Base-by-base conservation (phyloP, 2,797 vertebrate species). In the Salarias fasciatus region DNA sequence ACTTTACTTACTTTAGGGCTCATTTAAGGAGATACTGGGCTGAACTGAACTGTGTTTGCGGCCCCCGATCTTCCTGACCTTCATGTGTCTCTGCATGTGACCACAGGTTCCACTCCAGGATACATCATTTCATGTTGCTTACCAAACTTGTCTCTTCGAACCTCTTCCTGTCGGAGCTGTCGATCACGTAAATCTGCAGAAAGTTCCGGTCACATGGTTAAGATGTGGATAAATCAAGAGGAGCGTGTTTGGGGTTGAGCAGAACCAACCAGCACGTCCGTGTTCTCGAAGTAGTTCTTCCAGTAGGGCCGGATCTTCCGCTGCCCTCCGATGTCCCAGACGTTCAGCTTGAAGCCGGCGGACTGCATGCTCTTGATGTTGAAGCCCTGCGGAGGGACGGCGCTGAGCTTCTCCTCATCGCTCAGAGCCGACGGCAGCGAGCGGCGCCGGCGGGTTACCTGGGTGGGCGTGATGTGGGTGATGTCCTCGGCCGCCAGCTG, bases 261-360 rank as follows among this genome's bases (percentile, higher is more conserved):
- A 56, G 11, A 44, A 92, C 87, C 78, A 74, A 95, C 95, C 90
- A 96, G 83, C 43, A 95, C 82, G 61, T 95, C 93, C 9, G 93
- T 94, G 85, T 92, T 94, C 84, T 94, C 93, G 85, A 94, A 92
- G 54, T 95, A 95, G 69, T 94, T 94, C 80, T 83, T 95, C 94
- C 94, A 95, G 81, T 95, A 94, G 0, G 93, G 89, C 10, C 94
- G 90, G 67, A 96, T 93, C 68, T 93, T 93, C 41, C 93, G 91
- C 73, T 95, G 94, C 30, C 94, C 94, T 30, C 94, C 94, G 0
- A 95, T 95, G 81, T 95, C 95, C 95, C 95, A 96, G 35, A 96
- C 93, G 0, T 93, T 94, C 30, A 95, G 76, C 79, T 93, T 95
- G 74, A 95, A 92, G 37, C 94, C 94, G 0, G 94, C 87, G 0